Percentiles rank a stretch among this genome's conserved stretches.
These are phyloP conservation scores for Himalopsyche phryganea DNA, from an alignment of 1,140 invertebrate genomes.

Conservation along the genomic window DNA sequence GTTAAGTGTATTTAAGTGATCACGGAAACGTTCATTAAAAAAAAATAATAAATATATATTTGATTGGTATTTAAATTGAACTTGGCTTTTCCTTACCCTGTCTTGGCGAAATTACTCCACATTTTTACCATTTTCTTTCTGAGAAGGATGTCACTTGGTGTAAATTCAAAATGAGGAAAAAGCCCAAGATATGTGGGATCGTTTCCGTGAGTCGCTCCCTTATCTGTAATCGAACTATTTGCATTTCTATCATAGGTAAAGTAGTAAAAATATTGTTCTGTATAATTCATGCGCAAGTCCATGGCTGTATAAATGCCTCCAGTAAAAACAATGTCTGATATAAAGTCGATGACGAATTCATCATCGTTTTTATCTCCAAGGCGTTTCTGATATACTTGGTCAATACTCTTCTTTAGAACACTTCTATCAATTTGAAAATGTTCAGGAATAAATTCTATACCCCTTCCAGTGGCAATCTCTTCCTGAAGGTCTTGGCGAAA, in stretches of 20 bases:
- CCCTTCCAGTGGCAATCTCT: conserved; percentile 35
- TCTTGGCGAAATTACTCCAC: conserved; percentile 53
- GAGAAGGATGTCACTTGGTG: conserved; percentile 40
- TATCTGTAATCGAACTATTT: conserved; percentile 43
- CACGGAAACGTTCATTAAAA: no score
- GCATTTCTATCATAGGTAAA: conserved; percentile 44
- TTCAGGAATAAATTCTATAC: conserved; percentile 36
- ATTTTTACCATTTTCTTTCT: conserved; percentile 42
- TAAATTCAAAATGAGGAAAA: conserved; percentile 34
- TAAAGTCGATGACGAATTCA: conserved; percentile 42
- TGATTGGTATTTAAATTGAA: no score
- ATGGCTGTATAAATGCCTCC: conserved; percentile 40
- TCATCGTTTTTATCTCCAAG: conserved; percentile 38
- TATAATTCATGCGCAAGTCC: neutral
- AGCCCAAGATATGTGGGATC: conserved; percentile 44
- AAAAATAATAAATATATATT: no score
- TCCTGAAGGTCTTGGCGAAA: conserved; percentile 34
- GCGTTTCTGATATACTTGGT: conserved; percentile 37
- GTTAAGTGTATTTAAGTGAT: no score
- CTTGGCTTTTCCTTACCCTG: conserved; percentile 37
- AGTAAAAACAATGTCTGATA: conserved; percentile 43
- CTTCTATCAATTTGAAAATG: conserved; percentile 36
- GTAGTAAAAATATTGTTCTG: conserved; percentile 45
- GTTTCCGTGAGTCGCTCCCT: conserved; percentile 44
- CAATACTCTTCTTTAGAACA: conserved; percentile 38